Conservation (phyloP, 2,888 invertebrate genomes). For the Acanthococcus lagerstroemiae region DNA sequence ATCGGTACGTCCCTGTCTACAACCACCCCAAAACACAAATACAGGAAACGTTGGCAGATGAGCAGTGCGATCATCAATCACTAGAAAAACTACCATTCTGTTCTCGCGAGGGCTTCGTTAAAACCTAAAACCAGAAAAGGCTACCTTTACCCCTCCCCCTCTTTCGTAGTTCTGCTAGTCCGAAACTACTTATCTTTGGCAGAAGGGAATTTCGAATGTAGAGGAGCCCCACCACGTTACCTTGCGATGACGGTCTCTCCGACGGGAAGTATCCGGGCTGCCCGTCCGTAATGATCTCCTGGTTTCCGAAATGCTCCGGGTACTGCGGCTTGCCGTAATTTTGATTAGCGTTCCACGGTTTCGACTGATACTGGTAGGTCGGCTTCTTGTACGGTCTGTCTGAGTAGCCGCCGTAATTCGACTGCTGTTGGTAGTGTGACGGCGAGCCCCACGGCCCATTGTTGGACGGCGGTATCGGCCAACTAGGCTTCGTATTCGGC, state of each 20-base stretch:
- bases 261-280: constrained; percentile 48
- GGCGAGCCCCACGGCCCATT: constrained; percentile 35
- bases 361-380: constrained; percentile 38
- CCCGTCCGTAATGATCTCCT: constrained; percentile 50
- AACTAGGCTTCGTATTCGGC: constrained; percentile 49
- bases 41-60: too few species aligned
- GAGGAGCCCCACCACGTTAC: too few species aligned
- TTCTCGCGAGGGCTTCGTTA: too few species aligned
- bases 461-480: constrained; percentile 41
- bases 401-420: constrained; percentile 42
- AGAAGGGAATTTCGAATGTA: too few species aligned
- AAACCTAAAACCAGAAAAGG: too few species aligned
- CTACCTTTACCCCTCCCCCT: too few species aligned
- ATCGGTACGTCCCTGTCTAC: too few species aligned
- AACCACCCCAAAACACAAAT: too few species aligned
- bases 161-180: too few species aligned
- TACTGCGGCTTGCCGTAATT: constrained; percentile 28
- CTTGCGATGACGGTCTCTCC: constrained; percentile 29
- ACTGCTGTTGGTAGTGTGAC: constrained; percentile 33
- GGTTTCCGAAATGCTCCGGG: constrained; percentile 34
- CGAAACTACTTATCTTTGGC: too few species aligned
- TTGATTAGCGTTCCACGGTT: constrained; percentile 22
- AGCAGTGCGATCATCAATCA: too few species aligned
- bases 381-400: constrained; percentile 43
- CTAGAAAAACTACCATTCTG: too few species aligned